Percentiles rank a stretch among this genome's conserved stretches.
phyloP scores from a whole-genome alignment of 1,140 invertebrate genomes.

The Drosophila pseudoobscura region DNA sequence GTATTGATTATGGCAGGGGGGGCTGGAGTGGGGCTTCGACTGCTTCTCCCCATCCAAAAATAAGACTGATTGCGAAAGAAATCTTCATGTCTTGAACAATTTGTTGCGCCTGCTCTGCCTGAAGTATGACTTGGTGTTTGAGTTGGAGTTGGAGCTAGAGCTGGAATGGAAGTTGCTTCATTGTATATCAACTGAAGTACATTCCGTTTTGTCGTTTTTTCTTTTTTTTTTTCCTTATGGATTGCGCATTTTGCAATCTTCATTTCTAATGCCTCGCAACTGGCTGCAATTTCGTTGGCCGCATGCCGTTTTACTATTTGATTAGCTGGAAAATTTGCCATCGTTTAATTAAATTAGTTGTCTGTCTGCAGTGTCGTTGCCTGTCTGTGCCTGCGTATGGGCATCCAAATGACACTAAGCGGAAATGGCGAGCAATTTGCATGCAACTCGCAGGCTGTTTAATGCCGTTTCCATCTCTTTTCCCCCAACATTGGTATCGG shows the following conservation, averaged over 20 bases:
- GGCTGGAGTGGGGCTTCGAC: constrained; percentile 11
- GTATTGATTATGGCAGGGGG: constrained; percentile 53
- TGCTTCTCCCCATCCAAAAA: constrained; percentile 35
- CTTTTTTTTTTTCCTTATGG: neutral
- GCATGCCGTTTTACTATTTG: constrained; percentile 57
- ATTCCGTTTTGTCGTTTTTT: constrained; percentile 21
- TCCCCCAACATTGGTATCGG: neutral
- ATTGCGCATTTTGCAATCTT: constrained; percentile 46
- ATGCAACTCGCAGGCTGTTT: constrained; percentile 55
- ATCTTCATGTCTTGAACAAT: constrained; percentile 50
- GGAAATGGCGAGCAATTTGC: constrained; percentile 77
- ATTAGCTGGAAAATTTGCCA: constrained; percentile 78
- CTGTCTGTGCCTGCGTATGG: constrained; percentile 55
- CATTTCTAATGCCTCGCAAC: constrained; percentile 58
- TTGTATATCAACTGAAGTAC: constrained; percentile 35
- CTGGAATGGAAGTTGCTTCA: constrained; percentile 29
- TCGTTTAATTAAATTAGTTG: constrained; percentile 74
- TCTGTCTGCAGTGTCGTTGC: constrained; percentile 44
- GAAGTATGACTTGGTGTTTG: constrained; percentile 16
- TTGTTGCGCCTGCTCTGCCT: constrained; percentile 49
- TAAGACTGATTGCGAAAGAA: constrained; percentile 52
- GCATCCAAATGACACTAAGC: constrained; percentile 66
- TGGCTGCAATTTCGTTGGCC: constrained; percentile 41
- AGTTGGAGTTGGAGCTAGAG: constrained; percentile 9
- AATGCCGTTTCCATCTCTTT: constrained; percentile 32